A percentile compares a stretch with the other conserved stretches of the same genome.
phyloP scores from a whole-genome alignment of 2,888 invertebrate species.

The Apomyelois bistriatella region DNA sequence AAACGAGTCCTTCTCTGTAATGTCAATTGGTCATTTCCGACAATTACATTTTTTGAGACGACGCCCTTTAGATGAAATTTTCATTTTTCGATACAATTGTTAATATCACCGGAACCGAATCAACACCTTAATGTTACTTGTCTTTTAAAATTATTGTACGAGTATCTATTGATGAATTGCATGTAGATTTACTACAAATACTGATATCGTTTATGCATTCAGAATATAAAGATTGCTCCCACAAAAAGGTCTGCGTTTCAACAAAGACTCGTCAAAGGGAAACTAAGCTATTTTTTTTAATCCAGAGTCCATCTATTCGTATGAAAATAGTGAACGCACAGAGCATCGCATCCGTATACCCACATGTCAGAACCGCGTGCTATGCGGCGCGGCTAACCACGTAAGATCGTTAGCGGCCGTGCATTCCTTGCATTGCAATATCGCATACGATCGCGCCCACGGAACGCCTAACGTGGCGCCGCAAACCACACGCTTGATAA shows the following conservation, averaged over 20 bases:
- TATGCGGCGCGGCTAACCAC: conserved; percentile 42
- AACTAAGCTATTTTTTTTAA: background rate
- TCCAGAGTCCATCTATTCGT: no score
- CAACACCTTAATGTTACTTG: no score
- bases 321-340: background rate
- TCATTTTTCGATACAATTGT: no score
- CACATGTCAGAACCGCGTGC: conserved; percentile 27
- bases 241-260: no score
- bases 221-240: no score
- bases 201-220: no score
- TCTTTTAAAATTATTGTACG: no score
- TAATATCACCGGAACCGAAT: no score
- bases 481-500: conserved; percentile 27
- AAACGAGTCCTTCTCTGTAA: conserved; percentile 1
- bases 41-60: background rate
- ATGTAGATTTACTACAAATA: no score
- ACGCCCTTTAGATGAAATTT: background rate
- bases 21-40: conserved; percentile 7
- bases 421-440: conserved; percentile 36
- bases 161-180: no score
- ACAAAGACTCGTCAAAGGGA: no score
- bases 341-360: background rate
- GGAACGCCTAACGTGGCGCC: conserved; percentile 30
- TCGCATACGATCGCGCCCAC: conserved; percentile 39
- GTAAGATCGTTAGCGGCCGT: conserved; percentile 29